Base-by-base conservation (phyloP, 1,140 invertebrate genomes). In the Bombus superbus region DNA sequence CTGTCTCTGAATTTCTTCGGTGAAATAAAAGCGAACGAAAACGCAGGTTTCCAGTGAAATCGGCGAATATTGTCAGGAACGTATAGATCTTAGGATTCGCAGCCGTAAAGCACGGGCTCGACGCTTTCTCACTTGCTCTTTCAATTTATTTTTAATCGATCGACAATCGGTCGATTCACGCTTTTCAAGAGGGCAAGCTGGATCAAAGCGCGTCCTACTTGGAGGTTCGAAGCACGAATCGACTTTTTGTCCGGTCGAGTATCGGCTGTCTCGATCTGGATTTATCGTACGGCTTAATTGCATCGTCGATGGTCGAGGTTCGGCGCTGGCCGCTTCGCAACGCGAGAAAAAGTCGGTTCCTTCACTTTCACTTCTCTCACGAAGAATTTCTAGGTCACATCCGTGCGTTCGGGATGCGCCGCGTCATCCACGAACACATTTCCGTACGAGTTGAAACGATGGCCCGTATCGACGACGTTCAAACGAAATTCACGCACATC, bases 251-350 rank as follows among this genome's bases (percentile, higher is more conserved):
- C 71, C 53, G 79, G 42, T 86, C 74, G 85, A 92, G 79, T 87
- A 91, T 92, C 88, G 84, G 59, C 81, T 69, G 66, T 83, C 78
- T 76, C 86, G 78, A 90, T 90, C 89, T 85, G 73, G 40, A 88
- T 86, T 88, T 88, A 90, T 91, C 83, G 86, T 78, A 89, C 84
- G 88, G 40, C 81, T 93, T 92, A 91, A 93, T 93, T 91, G 88
- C 86, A 69, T 47, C 79, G 83, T 90, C 79, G 35, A 79, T 32
- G 68, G 76, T 64, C 15, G 28, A 64, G 64, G 42, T 57, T 25
- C 35, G n/a, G 42, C 1, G 28, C 18, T 64, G 72, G 42, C 69
- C 64, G 47, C 35, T 44, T 77, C 79, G 68, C 42, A 59, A 53
- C 59, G 40, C 32, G 38, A n/a, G 71, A 77, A 89, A 83, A 85